These are phyloP conservation scores for Podabrus alpinus DNA, from an alignment of 2,888 invertebrate species.

Conservation along the genomic window DNA sequence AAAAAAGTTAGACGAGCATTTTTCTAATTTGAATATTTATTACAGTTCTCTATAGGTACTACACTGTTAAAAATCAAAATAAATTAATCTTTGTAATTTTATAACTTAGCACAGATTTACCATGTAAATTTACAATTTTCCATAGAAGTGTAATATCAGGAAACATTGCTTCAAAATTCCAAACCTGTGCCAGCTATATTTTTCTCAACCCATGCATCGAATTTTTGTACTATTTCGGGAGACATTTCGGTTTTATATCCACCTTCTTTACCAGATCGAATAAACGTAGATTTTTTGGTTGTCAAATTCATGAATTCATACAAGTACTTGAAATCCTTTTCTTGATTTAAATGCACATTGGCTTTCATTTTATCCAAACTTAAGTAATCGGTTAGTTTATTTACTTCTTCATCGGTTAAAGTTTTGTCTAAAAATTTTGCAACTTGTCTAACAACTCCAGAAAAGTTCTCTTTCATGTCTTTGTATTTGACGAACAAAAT, in stretches of 20 bases:
- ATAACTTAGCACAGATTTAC: no score
- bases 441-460: conserved; percentile 50
- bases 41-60: no score
- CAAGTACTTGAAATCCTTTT: conserved; percentile 32
- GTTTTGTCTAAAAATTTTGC: conserved; percentile 52
- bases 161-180: background rate
- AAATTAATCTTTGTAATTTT: no score
- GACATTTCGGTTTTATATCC: conserved; percentile 63
- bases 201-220: conserved; percentile 72
- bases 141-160: no score
- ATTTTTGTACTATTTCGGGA: conserved; percentile 68
- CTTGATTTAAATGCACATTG: conserved; percentile 45
- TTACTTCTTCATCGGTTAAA: conserved; percentile 49
- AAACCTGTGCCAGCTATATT: conserved; percentile 64
- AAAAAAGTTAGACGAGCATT: no score
- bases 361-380: conserved; percentile 59
- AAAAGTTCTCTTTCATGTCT: conserved; percentile 74
- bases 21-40: no score
- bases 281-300: conserved; percentile 51
- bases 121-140: no score
- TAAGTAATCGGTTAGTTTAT: conserved; percentile 53
- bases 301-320: conserved; percentile 47
- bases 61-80: no score
- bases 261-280: conserved; percentile 56
- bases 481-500: no score